Percentiles rank a stretch among this genome's conserved stretches.
Conservation (phyloP, 2,113 vertebrate genomes). For the Copsychus sechellarum region DNA sequence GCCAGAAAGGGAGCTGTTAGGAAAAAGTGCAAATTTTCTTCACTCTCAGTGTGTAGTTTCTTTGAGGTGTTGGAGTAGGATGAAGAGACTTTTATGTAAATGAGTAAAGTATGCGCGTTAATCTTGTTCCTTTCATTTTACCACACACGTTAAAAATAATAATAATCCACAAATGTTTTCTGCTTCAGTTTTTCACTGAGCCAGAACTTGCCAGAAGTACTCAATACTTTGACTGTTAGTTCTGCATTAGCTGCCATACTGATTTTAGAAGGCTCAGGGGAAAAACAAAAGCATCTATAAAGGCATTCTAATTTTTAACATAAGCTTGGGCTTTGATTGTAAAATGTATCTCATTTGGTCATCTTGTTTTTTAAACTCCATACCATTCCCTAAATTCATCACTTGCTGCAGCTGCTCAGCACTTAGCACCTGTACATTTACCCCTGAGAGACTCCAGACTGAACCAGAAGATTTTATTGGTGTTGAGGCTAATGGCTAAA, state of each 20-base stretch:
- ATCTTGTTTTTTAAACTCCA: constrained; percentile 68
- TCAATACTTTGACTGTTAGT: neutral
- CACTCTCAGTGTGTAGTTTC: neutral
- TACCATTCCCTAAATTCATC: constrained; percentile 70
- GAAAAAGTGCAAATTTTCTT: neutral
- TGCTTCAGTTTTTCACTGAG: neutral
- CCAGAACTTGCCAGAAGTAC: constrained; percentile 18
- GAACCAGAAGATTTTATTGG: constrained; percentile 69
- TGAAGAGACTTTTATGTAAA: neutral
- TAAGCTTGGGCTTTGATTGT: constrained; percentile 67
- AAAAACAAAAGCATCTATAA: constrained; percentile 69
- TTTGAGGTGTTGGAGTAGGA: neutral
- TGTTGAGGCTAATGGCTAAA: constrained; percentile 63
- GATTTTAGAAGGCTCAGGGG: constrained; percentile 74
- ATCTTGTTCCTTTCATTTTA: neutral
- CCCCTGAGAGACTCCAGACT: constrained; percentile 59
- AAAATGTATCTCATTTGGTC: constrained; percentile 74
- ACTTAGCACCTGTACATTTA: constrained; percentile 73
- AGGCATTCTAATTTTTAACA: constrained; percentile 73
- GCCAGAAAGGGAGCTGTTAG: neutral
- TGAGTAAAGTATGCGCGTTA: neutral
- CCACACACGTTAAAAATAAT: neutral
- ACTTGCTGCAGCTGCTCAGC: constrained; percentile 68
- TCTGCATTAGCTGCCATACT: constrained; percentile 54
- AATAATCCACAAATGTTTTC: neutral